phyloP scores from a whole-genome alignment of 2,888 invertebrate species.

The Cosmopolites sordidus region DNA sequence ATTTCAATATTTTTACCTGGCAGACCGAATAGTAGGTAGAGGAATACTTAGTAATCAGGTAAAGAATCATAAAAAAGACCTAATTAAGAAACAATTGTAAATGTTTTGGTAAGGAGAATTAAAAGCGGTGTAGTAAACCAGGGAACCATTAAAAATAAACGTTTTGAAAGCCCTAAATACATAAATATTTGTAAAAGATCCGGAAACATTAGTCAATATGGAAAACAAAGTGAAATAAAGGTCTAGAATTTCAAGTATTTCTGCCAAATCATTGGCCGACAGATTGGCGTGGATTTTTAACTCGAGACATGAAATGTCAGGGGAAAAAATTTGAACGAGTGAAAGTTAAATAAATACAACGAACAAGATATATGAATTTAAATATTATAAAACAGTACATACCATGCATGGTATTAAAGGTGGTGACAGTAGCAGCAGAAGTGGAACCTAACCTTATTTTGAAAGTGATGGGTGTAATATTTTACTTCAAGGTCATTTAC shows the following conservation, averaged over 20 bases:
- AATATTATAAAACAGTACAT: slow-evolving; percentile 38
- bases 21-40: no score
- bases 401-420: slow-evolving; percentile 47
- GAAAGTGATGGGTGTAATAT: slow-evolving; percentile 49
- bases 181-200: not conserved
- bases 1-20: no score
- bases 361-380: slow-evolving; percentile 27
- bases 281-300: slow-evolving; percentile 9
- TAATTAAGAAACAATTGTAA: no score
- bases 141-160: not conserved
- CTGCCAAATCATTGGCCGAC: slow-evolving; percentile 27
- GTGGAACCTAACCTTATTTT: slow-evolving; percentile 47
- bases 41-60: no score
- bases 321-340: slow-evolving; percentile 24
- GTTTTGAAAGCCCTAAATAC: not conserved
- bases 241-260: slow-evolving; percentile 17
- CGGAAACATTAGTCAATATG: slow-evolving; percentile 8
- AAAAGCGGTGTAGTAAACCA: no score
- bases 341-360: slow-evolving; percentile 27
- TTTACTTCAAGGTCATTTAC: slow-evolving; percentile 47
- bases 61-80: no score
- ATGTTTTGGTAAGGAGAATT: no score
- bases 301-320: slow-evolving; percentile 9
- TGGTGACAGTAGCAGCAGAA: slow-evolving; percentile 43
- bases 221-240: slow-evolving; percentile 8